Base-by-base conservation (phyloP, 2,113 vertebrate genomes). In the Brachypteracias leptosomus region DNA sequence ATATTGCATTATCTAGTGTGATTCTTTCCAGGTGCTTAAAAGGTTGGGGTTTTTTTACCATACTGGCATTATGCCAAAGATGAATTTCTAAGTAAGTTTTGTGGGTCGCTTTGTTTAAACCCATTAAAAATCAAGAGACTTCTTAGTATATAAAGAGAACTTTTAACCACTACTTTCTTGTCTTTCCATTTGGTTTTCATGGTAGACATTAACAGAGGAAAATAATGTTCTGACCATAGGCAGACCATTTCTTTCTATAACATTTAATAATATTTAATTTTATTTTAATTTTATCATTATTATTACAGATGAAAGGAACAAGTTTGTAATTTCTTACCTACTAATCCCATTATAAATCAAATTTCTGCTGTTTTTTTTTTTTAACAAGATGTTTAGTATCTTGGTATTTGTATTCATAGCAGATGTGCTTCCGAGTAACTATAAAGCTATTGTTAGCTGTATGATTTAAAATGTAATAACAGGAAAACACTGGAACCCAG, bases 381-480 rank as follows among this genome's bases (percentile, higher is more conserved):
- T n/a, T 31, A 95, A 76, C 18, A 92, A 76, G 96, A 91, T 76
- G 89, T 80, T 79, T 87, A 42, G 11, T 38, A 29, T 71, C 36
- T 40, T 85, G 28, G 2, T 31, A 79, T 96, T 95, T 92, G 33
- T 88, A 91, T 95, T 95, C 88, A 72, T 18, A 83, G 54, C 74
- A 76, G 68, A 88, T 14, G 63, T 44, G 44, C 8, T 80, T 92
- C 73, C 59, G 88, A 78, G 57, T 88, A 26, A 57, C 76, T 74
- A 35, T 93, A 93, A 96, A 89, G 22, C 66, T 90, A 80, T 73
- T 35, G 17, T 91, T 83, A 95, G 42, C 20, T 72, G 26, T 54
- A 52, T 95, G 61, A 97, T 94, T 97, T 97, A 96, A 97, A 97
- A 92, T 66, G 35, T 59, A 97, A 79, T 87, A 95, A 87, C 84